These are phyloP conservation scores for Bryconaethiops microstoma DNA, from an alignment of 2,797 vertebrate species.

Conservation along the genomic window DNA sequence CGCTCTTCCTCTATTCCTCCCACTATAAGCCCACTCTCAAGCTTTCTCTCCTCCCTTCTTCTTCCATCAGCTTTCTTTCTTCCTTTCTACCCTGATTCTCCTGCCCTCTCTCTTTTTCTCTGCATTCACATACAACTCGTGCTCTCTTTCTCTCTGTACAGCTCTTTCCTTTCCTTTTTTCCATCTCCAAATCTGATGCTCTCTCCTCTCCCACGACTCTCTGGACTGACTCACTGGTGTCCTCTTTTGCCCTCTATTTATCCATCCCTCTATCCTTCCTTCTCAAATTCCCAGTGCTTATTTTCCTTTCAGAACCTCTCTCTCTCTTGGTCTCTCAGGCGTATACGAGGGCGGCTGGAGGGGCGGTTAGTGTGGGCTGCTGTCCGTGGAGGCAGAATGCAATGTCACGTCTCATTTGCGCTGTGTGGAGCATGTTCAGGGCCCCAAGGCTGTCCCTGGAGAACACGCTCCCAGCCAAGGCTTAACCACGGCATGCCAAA, in stretches of 20 bases:
- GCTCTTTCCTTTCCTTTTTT: constrained; percentile 45
- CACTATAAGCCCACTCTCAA: constrained; percentile 34
- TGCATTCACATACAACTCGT: constrained; percentile 10
- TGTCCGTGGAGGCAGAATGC: constrained; percentile 56
- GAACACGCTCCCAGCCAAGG: constrained; percentile 47
- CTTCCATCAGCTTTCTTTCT: constrained; percentile 35
- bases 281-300: constrained; percentile 51
- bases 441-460: constrained; percentile 56
- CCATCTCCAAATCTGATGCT: constrained; percentile 44
- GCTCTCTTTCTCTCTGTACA: constrained; percentile 19
- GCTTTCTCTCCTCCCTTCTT: constrained; percentile 41
- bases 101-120: constrained; percentile 18
- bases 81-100: constrained; percentile 33
- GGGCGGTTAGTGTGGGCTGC: constrained; percentile 29
- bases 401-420: constrained; percentile 63
- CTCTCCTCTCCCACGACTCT: constrained; percentile 45
- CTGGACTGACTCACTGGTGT: constrained; percentile 50
- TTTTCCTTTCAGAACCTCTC: constrained; percentile 37
- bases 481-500: constrained; percentile 35
- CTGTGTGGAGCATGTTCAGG: constrained; percentile 36
- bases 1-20: constrained; percentile 36
- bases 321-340: constrained; percentile 16
- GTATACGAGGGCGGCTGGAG: constrained; percentile 17
- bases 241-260: constrained; percentile 52
- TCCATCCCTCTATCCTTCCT: constrained; percentile 49